These are phyloP conservation scores for Notechis scutatus DNA, from an alignment of 2,113 vertebrate species.

Conservation along the genomic window DNA sequence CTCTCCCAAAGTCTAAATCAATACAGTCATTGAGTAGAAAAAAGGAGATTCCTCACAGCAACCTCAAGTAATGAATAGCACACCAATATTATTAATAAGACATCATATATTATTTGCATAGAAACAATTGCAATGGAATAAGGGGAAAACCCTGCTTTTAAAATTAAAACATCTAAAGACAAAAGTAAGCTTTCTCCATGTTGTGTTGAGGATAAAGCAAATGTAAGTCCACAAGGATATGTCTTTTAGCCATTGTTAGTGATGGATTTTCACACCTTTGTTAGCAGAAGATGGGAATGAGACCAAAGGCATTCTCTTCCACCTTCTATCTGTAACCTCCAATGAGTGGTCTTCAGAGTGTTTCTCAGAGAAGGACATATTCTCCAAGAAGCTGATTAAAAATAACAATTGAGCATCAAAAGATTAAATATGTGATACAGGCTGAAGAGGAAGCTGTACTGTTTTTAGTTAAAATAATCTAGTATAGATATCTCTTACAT, in stretches of 20 bases:
- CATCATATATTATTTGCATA: neutral
- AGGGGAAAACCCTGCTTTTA: neutral
- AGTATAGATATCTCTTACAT: neutral
- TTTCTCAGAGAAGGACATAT: neutral
- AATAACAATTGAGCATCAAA: neutral
- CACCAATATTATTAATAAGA: neutral
- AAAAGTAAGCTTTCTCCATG: neutral
- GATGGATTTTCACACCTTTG: neutral
- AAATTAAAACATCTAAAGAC: neutral
- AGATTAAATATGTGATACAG: neutral
- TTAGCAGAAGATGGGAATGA: neutral
- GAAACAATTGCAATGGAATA: neutral
- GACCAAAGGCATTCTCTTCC: neutral
- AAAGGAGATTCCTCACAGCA: neutral
- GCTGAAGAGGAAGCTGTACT: neutral
- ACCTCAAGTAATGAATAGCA: neutral
- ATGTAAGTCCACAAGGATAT: neutral
- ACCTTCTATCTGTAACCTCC: neutral
- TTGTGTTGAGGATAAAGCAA: neutral
- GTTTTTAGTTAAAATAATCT: neutral
- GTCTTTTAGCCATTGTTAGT: neutral
- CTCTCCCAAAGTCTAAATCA: neutral
- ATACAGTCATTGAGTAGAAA: neutral
- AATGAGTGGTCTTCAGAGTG: neutral
- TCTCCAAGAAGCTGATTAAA: neutral